Evolutionary conservation across 2,113 vertebrate genomes (phyloP).

Genomic region (Sciurus niger): DNA sequence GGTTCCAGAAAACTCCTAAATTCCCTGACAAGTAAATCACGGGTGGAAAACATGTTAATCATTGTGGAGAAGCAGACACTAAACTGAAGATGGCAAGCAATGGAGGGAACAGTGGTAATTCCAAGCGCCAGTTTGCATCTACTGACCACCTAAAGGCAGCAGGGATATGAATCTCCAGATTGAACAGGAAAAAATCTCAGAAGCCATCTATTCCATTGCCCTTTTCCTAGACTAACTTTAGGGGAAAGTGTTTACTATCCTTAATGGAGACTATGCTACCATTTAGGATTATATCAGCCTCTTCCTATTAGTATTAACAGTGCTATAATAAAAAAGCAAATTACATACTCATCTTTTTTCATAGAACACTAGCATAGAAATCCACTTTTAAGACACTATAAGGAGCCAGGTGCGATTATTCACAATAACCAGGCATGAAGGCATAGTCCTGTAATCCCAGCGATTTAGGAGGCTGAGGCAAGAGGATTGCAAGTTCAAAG

Average conservation of each 20-base stretch:
- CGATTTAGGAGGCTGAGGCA: too few relatives aligned
- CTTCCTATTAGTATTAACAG: slow-evolving; percentile 42
- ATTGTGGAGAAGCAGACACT: slow-evolving; percentile 47
- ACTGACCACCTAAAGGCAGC: neutral
- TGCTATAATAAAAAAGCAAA: neutral
- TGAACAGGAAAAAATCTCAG: slow-evolving; percentile 37
- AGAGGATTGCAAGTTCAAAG: too few relatives aligned
- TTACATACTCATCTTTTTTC: neutral
- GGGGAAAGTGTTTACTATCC: neutral
- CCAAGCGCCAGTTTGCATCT: slow-evolving; percentile 58
- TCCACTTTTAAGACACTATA: slow-evolving; percentile 23
- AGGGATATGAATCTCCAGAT: neutral
- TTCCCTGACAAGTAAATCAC: slow-evolving; percentile 59
- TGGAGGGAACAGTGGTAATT: slow-evolving; percentile 6
- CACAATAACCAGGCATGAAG: too few relatives aligned
- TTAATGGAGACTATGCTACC: neutral
- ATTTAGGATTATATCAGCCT: slow-evolving; percentile 57
- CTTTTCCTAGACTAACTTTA: slow-evolving; percentile 29
- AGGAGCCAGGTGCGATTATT: neutral
- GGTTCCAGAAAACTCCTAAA: slow-evolving; percentile 70
- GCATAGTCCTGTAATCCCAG: too few relatives aligned
- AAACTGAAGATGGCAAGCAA: slow-evolving; percentile 48
- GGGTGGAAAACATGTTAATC: slow-evolving; percentile 45
- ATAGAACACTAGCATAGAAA: slow-evolving; percentile 44
- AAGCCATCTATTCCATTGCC: slow-evolving; percentile 25